These are phyloP conservation scores for Euleptes europaea DNA, from an alignment of 2,113 vertebrate species.

Conservation along the genomic window DNA sequence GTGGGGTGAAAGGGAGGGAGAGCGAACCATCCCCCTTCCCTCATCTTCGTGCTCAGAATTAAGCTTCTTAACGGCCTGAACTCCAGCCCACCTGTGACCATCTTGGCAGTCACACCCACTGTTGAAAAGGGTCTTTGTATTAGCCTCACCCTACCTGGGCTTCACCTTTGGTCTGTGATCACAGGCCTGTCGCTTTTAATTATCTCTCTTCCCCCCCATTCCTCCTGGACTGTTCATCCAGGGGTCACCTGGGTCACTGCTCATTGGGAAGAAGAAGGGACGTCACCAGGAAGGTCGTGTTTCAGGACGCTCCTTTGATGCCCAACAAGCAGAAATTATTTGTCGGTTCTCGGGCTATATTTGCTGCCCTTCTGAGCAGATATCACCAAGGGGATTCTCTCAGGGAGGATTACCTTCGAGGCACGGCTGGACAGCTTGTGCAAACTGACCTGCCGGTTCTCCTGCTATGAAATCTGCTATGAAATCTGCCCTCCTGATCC, in stretches of 20 bases:
- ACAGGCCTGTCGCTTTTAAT: conserved; percentile 59
- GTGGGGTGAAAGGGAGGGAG: not conserved
- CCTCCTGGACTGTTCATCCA: conserved; percentile 64
- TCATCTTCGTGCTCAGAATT: conserved; percentile 52
- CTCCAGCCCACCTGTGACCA: conserved; percentile 38
- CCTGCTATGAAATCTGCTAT: not conserved
- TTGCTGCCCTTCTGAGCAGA: not conserved
- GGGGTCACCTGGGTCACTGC: conserved; percentile 64
- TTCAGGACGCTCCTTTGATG: conserved; percentile 66
- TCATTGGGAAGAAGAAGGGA: conserved; percentile 64
- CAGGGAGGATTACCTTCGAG: not conserved
- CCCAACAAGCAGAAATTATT: conserved; percentile 54
- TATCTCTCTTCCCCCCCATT: conserved; percentile 49
- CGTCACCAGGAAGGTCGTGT: conserved; percentile 57
- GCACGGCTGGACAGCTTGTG: not conserved
- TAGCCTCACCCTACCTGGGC: conserved; percentile 51
- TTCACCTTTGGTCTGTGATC: conserved; percentile 67
- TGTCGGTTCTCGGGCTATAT: conserved; percentile 33
- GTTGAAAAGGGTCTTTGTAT: conserved; percentile 62
- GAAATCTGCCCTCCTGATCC: too few relatives aligned
- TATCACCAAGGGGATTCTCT: conserved; percentile 4
- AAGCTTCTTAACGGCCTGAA: conserved; percentile 58
- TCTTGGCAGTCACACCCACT: conserved; percentile 47
- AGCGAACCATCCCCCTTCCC: conserved; percentile 49
- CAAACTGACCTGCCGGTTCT: not conserved